Percentiles rank a stretch among this genome's conserved stretches.
These are phyloP conservation scores for Teleogryllus oceanicus DNA, from an alignment of 2,888 invertebrate genomes.

Conservation along the genomic window DNA sequence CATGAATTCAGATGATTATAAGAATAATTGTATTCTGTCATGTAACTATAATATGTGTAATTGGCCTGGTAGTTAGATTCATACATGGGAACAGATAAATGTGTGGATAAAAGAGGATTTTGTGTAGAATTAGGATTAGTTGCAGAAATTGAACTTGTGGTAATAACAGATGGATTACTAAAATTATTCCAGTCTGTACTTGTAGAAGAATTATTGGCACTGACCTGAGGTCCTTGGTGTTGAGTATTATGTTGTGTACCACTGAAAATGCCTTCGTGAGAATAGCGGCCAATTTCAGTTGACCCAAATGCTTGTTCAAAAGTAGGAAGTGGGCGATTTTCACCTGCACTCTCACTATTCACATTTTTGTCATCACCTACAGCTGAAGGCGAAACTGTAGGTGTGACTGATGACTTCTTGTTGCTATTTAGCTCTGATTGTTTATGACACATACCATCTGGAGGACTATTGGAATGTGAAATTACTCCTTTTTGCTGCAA, in stretches of 20 bases:
- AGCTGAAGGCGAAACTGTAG: not conserved
- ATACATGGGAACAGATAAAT: not conserved
- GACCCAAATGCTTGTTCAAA: conserved; percentile 84
- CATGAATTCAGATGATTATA: conserved; percentile 9
- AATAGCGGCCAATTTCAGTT: conserved; percentile 80
- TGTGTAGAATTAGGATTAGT: not conserved
- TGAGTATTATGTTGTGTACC: conserved; percentile 28
- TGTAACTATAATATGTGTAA: not conserved
- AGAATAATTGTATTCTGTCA: not conserved
- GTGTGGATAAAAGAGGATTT: not conserved
- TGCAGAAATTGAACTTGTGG: not conserved
- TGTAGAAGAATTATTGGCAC: conserved; percentile 23
- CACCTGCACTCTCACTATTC: not conserved
- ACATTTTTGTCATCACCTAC: not conserved
- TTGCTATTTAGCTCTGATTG: not conserved
- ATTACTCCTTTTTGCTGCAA: not conserved
- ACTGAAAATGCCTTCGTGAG: conserved; percentile 43
- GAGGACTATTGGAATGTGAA: conserved; percentile 3
- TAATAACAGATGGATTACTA: not conserved
- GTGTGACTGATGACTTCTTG: not conserved
- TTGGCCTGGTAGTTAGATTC: conserved; percentile 1
- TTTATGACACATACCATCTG: not conserved
- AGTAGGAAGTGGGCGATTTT: conserved; percentile 61
- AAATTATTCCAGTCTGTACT: not conserved
- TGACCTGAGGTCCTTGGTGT: conserved; percentile 24